Percentiles rank a stretch among this genome's conserved stretches.
Evolutionary conservation across 30 jellyfish, hydroid and myxozoan species (phyloP).

Genomic region (Aurelia coerulea): DNA sequence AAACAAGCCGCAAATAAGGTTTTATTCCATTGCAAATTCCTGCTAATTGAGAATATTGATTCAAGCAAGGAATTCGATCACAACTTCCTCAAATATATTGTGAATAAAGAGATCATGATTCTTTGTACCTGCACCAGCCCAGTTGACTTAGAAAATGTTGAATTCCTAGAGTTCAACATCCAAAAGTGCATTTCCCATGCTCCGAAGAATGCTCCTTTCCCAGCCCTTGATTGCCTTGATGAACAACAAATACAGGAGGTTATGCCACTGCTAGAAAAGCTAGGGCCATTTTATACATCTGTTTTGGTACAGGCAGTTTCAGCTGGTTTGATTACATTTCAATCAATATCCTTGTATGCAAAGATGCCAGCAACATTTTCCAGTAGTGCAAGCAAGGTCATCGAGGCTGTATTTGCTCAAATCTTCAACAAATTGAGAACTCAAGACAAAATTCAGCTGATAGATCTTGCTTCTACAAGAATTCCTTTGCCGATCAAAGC

Average conservation of each 20-base stretch:
- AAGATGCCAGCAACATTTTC: background rate
- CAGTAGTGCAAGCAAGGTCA: background rate
- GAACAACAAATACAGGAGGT: background rate
- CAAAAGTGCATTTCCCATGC: background rate
- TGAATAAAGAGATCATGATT: slow-evolving; percentile 1
- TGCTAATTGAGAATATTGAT: slow-evolving; percentile 37
- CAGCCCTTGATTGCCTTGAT: background rate
- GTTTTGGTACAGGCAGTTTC: slow-evolving; percentile 21
- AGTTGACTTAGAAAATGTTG: background rate
- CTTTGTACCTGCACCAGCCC: slow-evolving; percentile 7
- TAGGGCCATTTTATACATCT: slow-evolving; percentile 27
- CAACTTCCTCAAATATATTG: slow-evolving; percentile 13
- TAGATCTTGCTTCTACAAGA: background rate
- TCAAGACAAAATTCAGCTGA: background rate
- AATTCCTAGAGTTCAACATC: background rate
- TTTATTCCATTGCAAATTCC: slow-evolving; percentile 18
- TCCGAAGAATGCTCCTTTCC: no score
- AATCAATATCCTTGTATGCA: background rate
- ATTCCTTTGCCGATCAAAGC: slow-evolving; percentile 23
- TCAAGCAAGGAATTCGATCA: slow-evolving; percentile 14
- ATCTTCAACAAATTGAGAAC: slow-evolving; percentile 10
- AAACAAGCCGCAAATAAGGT: slow-evolving; percentile 29
- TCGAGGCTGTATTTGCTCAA: background rate
- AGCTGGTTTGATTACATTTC: background rate
- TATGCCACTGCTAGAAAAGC: background rate